Evolutionary conservation across 1,140 invertebrate species (phyloP).

Genomic region (Halyomorpha halys): DNA sequence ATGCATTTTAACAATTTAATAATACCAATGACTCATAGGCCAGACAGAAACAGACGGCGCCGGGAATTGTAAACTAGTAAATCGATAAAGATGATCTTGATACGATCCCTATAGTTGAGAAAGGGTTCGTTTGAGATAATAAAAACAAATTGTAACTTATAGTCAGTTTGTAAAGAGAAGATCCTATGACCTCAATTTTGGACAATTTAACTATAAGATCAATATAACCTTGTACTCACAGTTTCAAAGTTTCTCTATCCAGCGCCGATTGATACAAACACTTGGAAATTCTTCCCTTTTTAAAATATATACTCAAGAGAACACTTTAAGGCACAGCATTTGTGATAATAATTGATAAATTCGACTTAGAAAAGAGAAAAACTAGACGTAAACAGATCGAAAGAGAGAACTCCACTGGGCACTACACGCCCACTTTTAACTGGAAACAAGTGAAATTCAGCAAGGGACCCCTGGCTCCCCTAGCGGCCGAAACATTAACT

Average conservation of each 20-base stretch:
- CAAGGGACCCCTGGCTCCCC: background rate
- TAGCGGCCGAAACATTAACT: background rate
- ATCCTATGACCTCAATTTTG: conserved; percentile 6
- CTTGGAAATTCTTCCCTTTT: too few relatives aligned
- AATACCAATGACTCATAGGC: background rate
- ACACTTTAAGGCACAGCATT: too few relatives aligned
- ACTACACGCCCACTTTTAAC: conserved; percentile 13
- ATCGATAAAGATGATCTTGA: conserved; percentile 9
- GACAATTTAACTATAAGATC: conserved; percentile 6
- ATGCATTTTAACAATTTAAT: too few relatives aligned
- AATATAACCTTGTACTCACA: conserved; percentile 17
- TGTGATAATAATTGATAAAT: too few relatives aligned
- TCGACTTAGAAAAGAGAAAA: too few relatives aligned
- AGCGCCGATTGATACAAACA: too few relatives aligned
- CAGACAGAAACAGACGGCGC: conserved; percentile 4
- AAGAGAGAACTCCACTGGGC: background rate
- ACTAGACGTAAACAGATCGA: background rate
- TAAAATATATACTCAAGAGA: too few relatives aligned
- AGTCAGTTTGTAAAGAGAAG: background rate
- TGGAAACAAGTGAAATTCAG: background rate
- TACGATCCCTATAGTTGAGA: background rate
- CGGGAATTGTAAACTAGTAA: background rate
- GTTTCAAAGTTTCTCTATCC: background rate
- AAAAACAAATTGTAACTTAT: background rate
- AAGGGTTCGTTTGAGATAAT: background rate